Conservation (phyloP, 2,888 invertebrate species). For the Cataglyphis rosenhaueri region DNA sequence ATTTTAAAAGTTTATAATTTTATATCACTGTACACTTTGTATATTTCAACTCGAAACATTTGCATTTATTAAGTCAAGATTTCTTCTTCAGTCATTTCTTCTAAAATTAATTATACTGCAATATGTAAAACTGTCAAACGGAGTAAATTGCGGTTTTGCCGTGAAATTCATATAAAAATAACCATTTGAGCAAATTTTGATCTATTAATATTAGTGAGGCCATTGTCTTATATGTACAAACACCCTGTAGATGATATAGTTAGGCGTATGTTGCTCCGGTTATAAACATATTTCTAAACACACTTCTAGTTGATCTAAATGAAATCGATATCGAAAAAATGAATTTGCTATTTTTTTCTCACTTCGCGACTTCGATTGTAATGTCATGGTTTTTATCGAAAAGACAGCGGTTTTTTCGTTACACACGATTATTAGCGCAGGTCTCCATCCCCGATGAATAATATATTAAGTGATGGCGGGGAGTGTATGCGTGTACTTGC, state of each 20-base stretch:
- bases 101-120: neutral
- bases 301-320: neutral
- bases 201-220: slow-evolving; percentile 25
- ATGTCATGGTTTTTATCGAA: neutral
- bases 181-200: slow-evolving; percentile 8
- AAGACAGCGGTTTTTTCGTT: slow-evolving; percentile 12
- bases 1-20: neutral
- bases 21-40: neutral
- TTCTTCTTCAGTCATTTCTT: neutral
- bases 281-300: neutral
- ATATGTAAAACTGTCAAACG: neutral
- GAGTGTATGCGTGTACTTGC: slow-evolving; percentile 10
- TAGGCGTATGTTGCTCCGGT: neutral
- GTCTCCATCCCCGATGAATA: slow-evolving; percentile 12
- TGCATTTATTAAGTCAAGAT: neutral
- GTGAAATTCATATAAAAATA: neutral
- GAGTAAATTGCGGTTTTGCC: neutral
- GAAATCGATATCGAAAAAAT: neutral
- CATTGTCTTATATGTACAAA: slow-evolving; percentile 18
- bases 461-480: slow-evolving; percentile 19
- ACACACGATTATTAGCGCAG: slow-evolving; percentile 6
- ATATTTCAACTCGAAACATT: neutral
- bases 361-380: neutral
- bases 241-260: neutral
- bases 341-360: neutral